phyloP scores from a whole-genome alignment of 2,888 invertebrate species.

The Lasioglossum pauxillum region DNA sequence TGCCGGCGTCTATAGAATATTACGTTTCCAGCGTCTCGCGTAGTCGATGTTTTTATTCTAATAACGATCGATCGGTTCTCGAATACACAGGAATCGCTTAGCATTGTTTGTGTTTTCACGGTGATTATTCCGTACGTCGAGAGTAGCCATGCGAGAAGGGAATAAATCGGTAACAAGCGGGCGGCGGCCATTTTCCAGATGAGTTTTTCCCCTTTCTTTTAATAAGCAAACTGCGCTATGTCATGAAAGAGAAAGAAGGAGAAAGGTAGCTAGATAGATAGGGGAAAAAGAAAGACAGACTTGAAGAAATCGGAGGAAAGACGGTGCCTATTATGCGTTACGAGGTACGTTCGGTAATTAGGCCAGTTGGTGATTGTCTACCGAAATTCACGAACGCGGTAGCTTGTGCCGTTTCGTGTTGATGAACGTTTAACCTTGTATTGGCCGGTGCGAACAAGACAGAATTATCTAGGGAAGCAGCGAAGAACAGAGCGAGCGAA shows the following conservation, averaged over 20 bases:
- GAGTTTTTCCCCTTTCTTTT: constrained; percentile 84
- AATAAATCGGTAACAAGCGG: constrained; percentile 82
- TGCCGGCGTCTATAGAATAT: constrained; percentile 58
- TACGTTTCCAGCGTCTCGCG: constrained; percentile 2
- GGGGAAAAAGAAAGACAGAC: constrained; percentile 34
- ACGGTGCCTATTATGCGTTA: constrained; percentile 52
- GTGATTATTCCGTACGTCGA: constrained; percentile 33
- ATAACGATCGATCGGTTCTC: too few species aligned
- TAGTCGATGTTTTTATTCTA: too few species aligned
- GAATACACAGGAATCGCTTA: too few species aligned
- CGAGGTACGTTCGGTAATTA: constrained; percentile 61
- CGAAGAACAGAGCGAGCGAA: constrained; percentile 28
- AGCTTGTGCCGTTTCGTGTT: constrained; percentile 42
- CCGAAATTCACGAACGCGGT: constrained; percentile 56
- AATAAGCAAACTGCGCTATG: constrained; percentile 68
- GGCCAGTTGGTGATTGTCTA: constrained; percentile 49
- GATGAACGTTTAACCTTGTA: constrained; percentile 57
- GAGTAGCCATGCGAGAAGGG: constrained; percentile 74
- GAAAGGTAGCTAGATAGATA: constrained; percentile 30
- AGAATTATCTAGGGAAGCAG: constrained; percentile 56
- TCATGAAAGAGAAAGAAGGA: constrained; percentile 60
- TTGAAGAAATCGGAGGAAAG: constrained; percentile 39
- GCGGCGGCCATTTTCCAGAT: constrained; percentile 87
- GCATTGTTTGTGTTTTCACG: constrained; percentile 26
- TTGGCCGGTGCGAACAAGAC: constrained; percentile 43